A percentile compares a stretch with the other conserved stretches of the same genome.
Conservation (phyloP, 2,888 invertebrate species). For the Operophtera brumata region DNA sequence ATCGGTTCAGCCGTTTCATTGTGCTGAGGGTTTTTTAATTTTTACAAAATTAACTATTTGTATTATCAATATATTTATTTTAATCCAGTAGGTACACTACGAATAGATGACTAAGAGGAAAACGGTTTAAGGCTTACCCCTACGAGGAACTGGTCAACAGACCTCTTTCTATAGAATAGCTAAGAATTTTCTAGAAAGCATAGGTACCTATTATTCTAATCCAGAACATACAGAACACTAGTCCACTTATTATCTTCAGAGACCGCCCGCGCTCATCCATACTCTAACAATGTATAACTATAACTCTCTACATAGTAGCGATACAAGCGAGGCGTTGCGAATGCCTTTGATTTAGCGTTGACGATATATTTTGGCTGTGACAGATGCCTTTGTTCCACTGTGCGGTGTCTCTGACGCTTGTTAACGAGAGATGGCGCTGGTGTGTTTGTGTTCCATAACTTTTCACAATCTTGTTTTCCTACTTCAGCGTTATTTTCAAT, state of each 20-base stretch:
- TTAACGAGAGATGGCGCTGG: constrained; percentile 27
- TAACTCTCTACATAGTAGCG: constrained; percentile 40
- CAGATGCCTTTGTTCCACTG: constrained; percentile 37
- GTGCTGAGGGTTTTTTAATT: too few relatives aligned
- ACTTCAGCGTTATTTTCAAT: not conserved
- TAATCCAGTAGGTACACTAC: not conserved
- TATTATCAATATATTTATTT: not conserved
- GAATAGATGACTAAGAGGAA: too few relatives aligned
- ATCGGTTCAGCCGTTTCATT: too few relatives aligned
- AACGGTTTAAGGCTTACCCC: too few relatives aligned
- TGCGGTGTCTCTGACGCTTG: constrained; percentile 24
- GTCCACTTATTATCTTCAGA: constrained; percentile 10
- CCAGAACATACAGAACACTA: not conserved
- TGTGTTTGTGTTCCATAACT: not conserved
- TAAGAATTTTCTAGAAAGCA: not conserved
- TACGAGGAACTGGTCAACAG: not conserved
- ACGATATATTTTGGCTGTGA: constrained; percentile 34
- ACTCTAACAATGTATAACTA: constrained; percentile 26
- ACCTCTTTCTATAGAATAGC: not conserved
- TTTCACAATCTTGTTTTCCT: not conserved
- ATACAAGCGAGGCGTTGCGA: constrained; percentile 53
- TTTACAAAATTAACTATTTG: too few relatives aligned
- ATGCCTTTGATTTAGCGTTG: constrained; percentile 61
- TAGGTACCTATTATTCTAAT: not conserved
- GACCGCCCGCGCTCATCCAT: constrained; percentile 27